Base-by-base conservation (phyloP, 2,797 vertebrate genomes). In the Sebastes variabilis region DNA sequence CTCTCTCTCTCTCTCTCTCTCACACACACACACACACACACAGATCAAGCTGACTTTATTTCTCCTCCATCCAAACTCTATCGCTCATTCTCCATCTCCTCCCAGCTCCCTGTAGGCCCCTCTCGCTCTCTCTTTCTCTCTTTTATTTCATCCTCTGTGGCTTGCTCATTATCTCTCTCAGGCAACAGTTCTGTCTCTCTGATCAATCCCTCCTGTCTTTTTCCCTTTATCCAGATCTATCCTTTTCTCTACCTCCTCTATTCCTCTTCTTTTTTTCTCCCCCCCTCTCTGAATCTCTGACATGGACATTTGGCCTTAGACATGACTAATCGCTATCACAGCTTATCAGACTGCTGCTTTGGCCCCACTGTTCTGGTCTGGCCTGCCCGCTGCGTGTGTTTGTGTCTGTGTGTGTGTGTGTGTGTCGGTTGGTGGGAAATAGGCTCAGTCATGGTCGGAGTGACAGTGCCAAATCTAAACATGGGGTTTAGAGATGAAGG, bases 311-410 rank as follows among this genome's bases (percentile, higher is more conserved):
- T 93, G 92, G 89, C 87, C 83, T 91, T 75, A 88, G 92, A 93
- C 89, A 84, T 92, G 86, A 92, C 87, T 90, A 89, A 89, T 92
- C 86, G 76, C 88, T 91, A 91, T 92, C 88, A 59, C 85, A 87
- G 88, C 81, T 83, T 85, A 88, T 94, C 92, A 92, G 86, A 85
- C 91, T 79, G 73, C 66, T 77, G 83, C 84, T 85, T 81, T 89
- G 89, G 89, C 85, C 66, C 55, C 67, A 27, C 67, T 75, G 52
- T 79, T 81, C 56, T 46, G 79, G 73, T 58, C 66, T 76, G 82
- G 77, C 81, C 65, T 60, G 62, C 74, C 69, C 3, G 24, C 58
- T 72, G 66, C 29, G 61, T 76, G 72, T 62, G 46, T 82, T 18
- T 66, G 24, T 66, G 67, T 55, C 8, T 54, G 3, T 25, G 1